Evolutionary conservation across 2,113 vertebrate species (phyloP), one percentile per base, ranked within the genome.

Genomic region (Erythrocercus mccallii): DNA sequence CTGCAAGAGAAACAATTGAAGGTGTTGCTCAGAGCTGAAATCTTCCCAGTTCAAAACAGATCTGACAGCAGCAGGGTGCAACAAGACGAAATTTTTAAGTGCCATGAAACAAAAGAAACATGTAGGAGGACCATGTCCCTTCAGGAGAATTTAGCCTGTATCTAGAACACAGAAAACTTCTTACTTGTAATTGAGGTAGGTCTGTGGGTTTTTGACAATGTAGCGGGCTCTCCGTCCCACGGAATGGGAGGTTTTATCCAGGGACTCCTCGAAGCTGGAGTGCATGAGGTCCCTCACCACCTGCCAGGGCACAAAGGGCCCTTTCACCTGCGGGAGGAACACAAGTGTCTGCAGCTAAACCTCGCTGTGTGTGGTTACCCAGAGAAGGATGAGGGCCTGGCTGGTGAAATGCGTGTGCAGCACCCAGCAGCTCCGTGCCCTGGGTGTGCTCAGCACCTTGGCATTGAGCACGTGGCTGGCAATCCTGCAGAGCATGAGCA

Each of bases 281-380:
- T 99, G 99, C 80, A 99, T 97, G 61, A 99, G 97, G 92, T 99
- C 99, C 90, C 99, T 97, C 9, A 99, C 99, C 3, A 99, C 98
- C 76, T 99, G 99, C 98, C 99, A 98, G 3, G 99, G 98, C 31
- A 99, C 98, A 40, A 99, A 99, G 0, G 99, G 98, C 76, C 98
- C 98, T 77, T 98, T 99, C 47, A 99, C 97, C 99, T 99, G 95
- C 3, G 92, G 11, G 42, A 83, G 71, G 66, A 68, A 90, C 31
- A 77, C 19, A 58, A 15, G 42, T 0, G 19, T 2, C 47, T 5
- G 18, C 54, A 5, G 12, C 62, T 25, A 17, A 31, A 20, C 24
- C 47, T 62, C 10, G 11, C 40, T 53, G 9, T 22, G 27, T 0
- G 1, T 1, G 28, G 15, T 27, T 28, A 7, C 38, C 11, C 50